These are phyloP conservation scores for Trichopria drosophilae DNA, from an alignment of 2,888 invertebrate genomes.

Conservation along the genomic window DNA sequence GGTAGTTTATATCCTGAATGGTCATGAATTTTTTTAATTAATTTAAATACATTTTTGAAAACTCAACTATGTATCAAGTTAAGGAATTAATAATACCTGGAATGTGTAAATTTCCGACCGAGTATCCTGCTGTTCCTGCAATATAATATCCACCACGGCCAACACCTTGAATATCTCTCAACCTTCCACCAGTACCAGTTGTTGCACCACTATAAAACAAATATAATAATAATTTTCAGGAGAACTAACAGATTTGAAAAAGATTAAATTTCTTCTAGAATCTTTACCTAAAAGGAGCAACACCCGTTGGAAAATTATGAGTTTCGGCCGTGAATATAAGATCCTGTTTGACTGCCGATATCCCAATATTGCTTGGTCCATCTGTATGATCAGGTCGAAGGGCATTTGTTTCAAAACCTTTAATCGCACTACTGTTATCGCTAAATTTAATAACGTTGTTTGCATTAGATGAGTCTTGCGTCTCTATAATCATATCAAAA, in stretches of 20 bases:
- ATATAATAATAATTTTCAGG: no score
- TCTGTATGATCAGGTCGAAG: slow-evolving; percentile 72
- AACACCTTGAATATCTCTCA: slow-evolving; percentile 92
- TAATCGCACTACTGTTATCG: slow-evolving; percentile 94
- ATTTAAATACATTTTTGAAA: no score
- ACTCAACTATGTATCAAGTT: background rate
- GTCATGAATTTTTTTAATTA: slow-evolving; percentile 48
- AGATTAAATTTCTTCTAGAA: no score
- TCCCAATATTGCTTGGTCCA: slow-evolving; percentile 63
- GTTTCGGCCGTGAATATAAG: slow-evolving; percentile 98
- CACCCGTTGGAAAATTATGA: slow-evolving; percentile 97
- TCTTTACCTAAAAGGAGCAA: slow-evolving; percentile 87
- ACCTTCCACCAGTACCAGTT: slow-evolving; percentile 94
- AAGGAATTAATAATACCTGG: slow-evolving; percentile 65
- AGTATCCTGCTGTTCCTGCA: slow-evolving; percentile 95
- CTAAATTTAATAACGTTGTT: slow-evolving; percentile 97
- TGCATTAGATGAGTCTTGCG: slow-evolving; percentile 79
- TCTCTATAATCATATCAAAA: slow-evolving; percentile 89
- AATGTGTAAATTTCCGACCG: slow-evolving; percentile 89
- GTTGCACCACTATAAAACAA: slow-evolving; percentile 79
- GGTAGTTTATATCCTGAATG: slow-evolving; percentile 75
- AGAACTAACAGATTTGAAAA: no score
- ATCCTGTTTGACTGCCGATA: slow-evolving; percentile 69
- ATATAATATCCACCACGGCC: slow-evolving; percentile 92
- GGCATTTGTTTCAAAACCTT: slow-evolving; percentile 74